Percentiles rank a stretch among this genome's conserved stretches.
Conservation (phyloP, 2,888 invertebrate species). For the Criorhina ranunculi region DNA sequence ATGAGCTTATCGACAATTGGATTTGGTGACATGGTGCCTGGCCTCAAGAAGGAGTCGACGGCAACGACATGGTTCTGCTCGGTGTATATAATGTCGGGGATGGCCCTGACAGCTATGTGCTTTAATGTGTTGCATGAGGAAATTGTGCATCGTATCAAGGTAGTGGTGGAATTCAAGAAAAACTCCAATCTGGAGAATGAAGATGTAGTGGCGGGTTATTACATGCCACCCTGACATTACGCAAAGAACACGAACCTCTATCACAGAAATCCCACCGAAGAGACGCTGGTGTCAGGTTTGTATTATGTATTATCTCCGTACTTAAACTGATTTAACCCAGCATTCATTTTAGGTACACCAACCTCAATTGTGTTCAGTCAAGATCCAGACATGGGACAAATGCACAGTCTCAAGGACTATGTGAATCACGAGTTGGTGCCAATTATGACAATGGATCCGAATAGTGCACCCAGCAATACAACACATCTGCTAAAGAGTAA, state of each 20-base stretch:
- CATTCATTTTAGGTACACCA: conserved; percentile 84
- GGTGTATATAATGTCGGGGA: conserved; percentile 93
- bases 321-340: conserved; percentile 8
- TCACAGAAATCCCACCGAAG: conserved; percentile 87
- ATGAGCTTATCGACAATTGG: conserved; percentile 97
- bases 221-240: conserved; percentile 83
- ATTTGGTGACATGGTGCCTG: conserved; percentile 94
- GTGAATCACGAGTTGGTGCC: conserved; percentile 84
- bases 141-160: conserved; percentile 92
- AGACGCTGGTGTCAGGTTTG: conserved; percentile 85
- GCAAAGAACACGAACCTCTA: conserved; percentile 84
- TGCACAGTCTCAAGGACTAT: conserved; percentile 84
- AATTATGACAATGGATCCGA: conserved; percentile 84
- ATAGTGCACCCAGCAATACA: conserved; percentile 78
- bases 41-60: conserved; percentile 85
- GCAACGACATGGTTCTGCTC: conserved; percentile 95
- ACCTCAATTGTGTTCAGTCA: conserved; percentile 84
- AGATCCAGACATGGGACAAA: conserved; percentile 80
- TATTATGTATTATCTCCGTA: conserved; percentile 36
- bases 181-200: conserved; percentile 77
- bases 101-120: conserved; percentile 95
- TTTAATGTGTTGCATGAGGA: conserved; percentile 95
- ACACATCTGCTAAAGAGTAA: conserved; percentile 77
- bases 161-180: conserved; percentile 85
- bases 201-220: conserved; percentile 80